Conservation (phyloP, 2,888 invertebrate genomes). For the Tinea pellionella region DNA sequence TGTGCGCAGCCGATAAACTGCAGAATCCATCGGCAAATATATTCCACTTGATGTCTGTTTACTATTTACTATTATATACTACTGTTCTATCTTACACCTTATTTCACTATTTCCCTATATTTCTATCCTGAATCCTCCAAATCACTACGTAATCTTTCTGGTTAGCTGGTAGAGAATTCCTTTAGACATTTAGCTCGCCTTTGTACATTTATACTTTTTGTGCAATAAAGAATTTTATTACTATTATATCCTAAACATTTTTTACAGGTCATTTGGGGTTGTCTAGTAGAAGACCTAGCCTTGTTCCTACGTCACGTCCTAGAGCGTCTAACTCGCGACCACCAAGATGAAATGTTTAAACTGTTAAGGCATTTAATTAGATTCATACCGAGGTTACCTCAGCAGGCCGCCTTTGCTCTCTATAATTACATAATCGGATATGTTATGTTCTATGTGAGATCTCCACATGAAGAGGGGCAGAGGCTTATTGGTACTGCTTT, state of each 20-base stretch:
- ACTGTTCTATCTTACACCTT: too few relatives aligned
- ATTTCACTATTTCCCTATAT: too few relatives aligned
- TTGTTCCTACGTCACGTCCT: conserved; percentile 95
- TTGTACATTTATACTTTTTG: too few relatives aligned
- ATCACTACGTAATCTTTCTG: too few relatives aligned
- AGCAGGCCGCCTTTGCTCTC: conserved; percentile 97
- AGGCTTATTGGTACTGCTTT: conserved; percentile 94
- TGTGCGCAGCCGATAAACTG: too few relatives aligned
- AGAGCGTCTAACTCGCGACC: conserved; percentile 93
- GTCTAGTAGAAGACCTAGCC: conserved; percentile 97
- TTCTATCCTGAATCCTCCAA: too few relatives aligned
- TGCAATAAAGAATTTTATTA: neutral
- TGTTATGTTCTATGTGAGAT: conserved; percentile 98
- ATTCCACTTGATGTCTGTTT: too few relatives aligned
- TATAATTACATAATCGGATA: conserved; percentile 99
- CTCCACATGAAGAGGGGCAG: conserved; percentile 95
- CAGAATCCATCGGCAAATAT: too few relatives aligned
- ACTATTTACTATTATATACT: too few relatives aligned
- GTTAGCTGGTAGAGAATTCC: too few relatives aligned
- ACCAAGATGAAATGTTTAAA: conserved; percentile 95
- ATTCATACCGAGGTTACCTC: conserved; percentile 92
- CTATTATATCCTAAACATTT: neutral
- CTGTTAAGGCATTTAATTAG: conserved; percentile 90
- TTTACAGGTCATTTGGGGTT: conserved; percentile 92
- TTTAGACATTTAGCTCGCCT: too few relatives aligned